Evolutionary conservation across 1,140 invertebrate genomes (phyloP).

Genomic region (Plectrocnemia conspersa): DNA sequence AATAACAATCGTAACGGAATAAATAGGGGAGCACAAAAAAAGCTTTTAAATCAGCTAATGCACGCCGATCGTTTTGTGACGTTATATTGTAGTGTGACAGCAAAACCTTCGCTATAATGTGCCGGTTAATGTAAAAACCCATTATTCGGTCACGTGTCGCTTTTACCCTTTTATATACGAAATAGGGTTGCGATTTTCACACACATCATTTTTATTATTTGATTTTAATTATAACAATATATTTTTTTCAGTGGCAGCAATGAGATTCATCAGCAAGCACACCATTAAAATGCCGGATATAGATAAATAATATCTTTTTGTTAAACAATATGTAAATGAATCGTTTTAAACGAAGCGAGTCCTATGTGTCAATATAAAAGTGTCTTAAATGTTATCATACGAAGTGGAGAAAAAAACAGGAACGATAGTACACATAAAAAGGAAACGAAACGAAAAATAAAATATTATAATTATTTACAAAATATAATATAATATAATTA

Average conservation of each 20-base stretch:
- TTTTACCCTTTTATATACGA: background rate
- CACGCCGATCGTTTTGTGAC: no score
- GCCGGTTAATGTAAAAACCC: slow-evolving; percentile 6
- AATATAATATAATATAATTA: background rate
- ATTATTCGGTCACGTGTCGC: slow-evolving; percentile 5
- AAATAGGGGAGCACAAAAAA: background rate
- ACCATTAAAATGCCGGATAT: no score
- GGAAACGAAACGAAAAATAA: background rate
- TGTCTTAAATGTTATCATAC: slow-evolving; percentile 17
- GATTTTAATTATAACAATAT: no score
- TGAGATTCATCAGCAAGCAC: background rate
- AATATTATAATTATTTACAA: background rate
- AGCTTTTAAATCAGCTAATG: background rate
- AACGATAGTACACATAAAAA: background rate
- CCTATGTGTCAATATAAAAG: slow-evolving; percentile 20
- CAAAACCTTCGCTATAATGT: background rate
- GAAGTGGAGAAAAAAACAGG: background rate
- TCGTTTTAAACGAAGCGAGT: no score
- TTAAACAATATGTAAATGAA: background rate
- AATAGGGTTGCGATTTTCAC: background rate
- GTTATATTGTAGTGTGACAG: background rate
- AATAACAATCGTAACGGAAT: no score
- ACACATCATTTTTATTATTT: background rate
- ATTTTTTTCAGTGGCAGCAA: slow-evolving; percentile 7
- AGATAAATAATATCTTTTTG: background rate